Percentiles rank a stretch among this genome's conserved stretches.
These are phyloP conservation scores for Scomberomorus guttatus DNA, from an alignment of 2,797 vertebrate genomes.

Conservation along the genomic window DNA sequence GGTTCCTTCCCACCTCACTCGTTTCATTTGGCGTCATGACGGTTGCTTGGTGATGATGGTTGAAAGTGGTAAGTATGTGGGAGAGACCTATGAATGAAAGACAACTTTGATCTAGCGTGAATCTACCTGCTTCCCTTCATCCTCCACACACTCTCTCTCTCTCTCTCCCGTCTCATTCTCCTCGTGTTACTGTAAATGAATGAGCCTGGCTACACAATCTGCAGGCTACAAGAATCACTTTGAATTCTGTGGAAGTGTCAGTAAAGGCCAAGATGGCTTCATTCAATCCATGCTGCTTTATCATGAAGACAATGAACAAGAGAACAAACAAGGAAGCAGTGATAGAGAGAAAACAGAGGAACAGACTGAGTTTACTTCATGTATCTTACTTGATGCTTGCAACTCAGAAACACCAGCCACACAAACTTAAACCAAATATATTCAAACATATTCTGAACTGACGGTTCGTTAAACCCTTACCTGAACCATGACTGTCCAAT, in stretches of 20 bases:
- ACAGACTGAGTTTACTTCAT: constrained; percentile 24
- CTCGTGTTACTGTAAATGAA: constrained; percentile 40
- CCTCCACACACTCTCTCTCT: constrained; percentile 12
- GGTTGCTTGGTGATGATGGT: constrained; percentile 47
- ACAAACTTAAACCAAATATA: constrained; percentile 8
- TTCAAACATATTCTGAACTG: constrained; percentile 32
- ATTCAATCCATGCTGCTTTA: constrained; percentile 30
- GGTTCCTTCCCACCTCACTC: neutral
- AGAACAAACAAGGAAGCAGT: neutral
- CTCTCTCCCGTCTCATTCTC: constrained; percentile 10
- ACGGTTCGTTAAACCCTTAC: constrained; percentile 12
- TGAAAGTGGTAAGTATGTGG: constrained; percentile 32
- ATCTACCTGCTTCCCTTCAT: constrained; percentile 26
- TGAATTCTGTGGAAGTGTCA: constrained; percentile 27
- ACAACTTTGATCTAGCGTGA: constrained; percentile 57
- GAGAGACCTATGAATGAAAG: constrained; percentile 44
- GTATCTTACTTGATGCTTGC: constrained; percentile 3
- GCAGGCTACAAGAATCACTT: constrained; percentile 22
- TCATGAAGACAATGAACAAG: neutral
- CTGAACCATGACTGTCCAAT: constrained; percentile 8
- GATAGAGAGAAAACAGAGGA: constrained; percentile 16
- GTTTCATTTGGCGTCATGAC: constrained; percentile 8
- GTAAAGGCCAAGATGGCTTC: constrained; percentile 13
- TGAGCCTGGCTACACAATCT: constrained; percentile 33
- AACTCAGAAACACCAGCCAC: neutral